These are phyloP conservation scores for Scolanthus callimorphus DNA, from an alignment of 92 coral and sea anemone genomes.

Conservation along the genomic window DNA sequence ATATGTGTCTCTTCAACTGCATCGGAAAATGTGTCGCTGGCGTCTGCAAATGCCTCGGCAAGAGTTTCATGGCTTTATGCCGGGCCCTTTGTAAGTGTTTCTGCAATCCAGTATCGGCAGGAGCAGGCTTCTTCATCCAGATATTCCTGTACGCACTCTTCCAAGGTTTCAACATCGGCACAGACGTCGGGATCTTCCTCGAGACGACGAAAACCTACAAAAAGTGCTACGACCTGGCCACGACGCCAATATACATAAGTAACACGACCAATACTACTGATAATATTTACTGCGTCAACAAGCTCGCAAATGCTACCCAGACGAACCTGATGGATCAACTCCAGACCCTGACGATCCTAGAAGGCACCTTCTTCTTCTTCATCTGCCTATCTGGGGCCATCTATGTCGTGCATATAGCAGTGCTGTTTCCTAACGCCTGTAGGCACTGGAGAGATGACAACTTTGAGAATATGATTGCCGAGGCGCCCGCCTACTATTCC, in stretches of 20 bases:
- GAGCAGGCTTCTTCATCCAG: conserved; percentile 72
- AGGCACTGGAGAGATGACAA: conserved; percentile 81
- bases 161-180: conserved; percentile 88
- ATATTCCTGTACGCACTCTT: conserved; percentile 74
- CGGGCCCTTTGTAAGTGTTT: conserved; percentile 73
- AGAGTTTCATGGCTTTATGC: conserved; percentile 62
- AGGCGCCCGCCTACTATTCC: conserved; percentile 74
- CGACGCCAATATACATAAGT: conserved; percentile 42
- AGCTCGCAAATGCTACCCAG: conserved; percentile 58
- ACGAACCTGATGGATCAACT: conserved; percentile 55
- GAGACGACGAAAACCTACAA: conserved; percentile 65
- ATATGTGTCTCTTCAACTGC: conserved; percentile 43
- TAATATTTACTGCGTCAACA: conserved; percentile 70
- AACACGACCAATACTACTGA: conserved; percentile 65
- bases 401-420: conserved; percentile 66
- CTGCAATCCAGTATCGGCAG: conserved; percentile 80
- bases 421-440: conserved; percentile 79
- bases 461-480: conserved; percentile 72
- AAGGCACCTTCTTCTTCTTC: conserved; percentile 82
- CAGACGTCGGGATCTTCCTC: conserved; percentile 79
- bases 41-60: conserved; percentile 75
- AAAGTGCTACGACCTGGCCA: conserved; percentile 61
- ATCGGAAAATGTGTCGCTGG: conserved; percentile 42
- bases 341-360: conserved; percentile 58
- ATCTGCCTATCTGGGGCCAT: conserved; percentile 79